These are phyloP conservation scores for Chaetura pelagica DNA, from an alignment of 2,113 vertebrate species.

Conservation along the genomic window DNA sequence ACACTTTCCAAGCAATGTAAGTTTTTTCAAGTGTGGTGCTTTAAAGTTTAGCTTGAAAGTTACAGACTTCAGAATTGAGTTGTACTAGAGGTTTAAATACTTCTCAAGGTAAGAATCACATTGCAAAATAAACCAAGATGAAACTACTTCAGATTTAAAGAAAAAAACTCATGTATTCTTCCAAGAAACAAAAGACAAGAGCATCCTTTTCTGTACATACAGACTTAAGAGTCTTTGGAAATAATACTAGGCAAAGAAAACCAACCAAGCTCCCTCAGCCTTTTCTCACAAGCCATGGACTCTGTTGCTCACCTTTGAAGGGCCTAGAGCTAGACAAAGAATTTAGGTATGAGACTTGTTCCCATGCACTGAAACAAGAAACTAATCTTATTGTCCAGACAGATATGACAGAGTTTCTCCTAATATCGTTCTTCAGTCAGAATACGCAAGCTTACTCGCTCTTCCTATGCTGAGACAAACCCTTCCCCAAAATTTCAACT, in stretches of 20 bases:
- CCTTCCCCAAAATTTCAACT: not conserved
- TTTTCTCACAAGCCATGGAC: not conserved
- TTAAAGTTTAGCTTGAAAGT: not conserved
- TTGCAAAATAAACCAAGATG: not conserved
- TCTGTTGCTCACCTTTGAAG: not conserved
- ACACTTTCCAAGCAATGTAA: not conserved
- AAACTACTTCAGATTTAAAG: not conserved
- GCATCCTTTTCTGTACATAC: not conserved
- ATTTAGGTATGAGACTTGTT: not conserved
- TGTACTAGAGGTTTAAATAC: not conserved
- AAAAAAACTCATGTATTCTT: not conserved
- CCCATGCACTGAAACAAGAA: not conserved
- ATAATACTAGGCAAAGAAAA: not conserved
- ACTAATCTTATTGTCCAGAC: not conserved
- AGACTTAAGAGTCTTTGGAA: not conserved
- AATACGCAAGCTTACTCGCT: not conserved
- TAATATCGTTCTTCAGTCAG: not conserved
- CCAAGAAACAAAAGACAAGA: not conserved
- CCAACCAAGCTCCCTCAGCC: not conserved
- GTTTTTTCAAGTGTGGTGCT: not conserved
- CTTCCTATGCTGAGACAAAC: not conserved
- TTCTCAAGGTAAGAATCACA: not conserved
- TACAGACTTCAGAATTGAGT: not conserved
- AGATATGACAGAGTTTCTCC: not conserved
- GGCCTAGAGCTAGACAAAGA: not conserved